Evolutionary conservation across 2,888 invertebrate genomes (phyloP).

Genomic region (Andrena hattorfiana): DNA sequence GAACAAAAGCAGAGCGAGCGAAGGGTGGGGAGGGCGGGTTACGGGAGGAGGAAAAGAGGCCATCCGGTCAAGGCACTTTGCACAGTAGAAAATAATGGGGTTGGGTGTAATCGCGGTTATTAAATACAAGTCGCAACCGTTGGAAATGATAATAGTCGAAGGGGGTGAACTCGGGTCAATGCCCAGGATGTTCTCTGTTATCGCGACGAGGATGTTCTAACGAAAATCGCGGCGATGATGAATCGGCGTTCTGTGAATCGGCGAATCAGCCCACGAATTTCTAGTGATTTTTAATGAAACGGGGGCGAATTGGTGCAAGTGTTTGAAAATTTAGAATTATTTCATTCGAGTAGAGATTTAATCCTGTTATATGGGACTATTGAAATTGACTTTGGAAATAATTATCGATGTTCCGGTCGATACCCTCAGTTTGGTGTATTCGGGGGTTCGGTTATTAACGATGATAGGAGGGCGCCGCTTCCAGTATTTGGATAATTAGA

Average conservation of each 20-base stretch:
- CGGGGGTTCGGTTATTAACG: not conserved
- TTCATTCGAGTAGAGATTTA: too few relatives aligned
- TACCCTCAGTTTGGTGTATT: not conserved
- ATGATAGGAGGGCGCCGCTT: not conserved
- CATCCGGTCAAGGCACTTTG: slow-evolving; percentile 53
- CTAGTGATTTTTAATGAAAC: too few relatives aligned
- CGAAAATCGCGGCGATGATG: too few relatives aligned
- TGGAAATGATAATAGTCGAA: slow-evolving; percentile 2
- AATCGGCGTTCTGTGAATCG: too few relatives aligned
- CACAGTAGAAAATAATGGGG: slow-evolving; percentile 48
- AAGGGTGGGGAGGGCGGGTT: not conserved
- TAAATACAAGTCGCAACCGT: slow-evolving; percentile 35
- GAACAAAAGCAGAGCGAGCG: not conserved
- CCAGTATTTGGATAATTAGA: slow-evolving; percentile 25
- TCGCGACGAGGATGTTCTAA: not conserved
- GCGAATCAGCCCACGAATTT: too few relatives aligned
- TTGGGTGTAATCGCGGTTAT: slow-evolving; percentile 50
- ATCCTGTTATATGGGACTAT: too few relatives aligned
- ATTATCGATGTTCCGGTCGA: not conserved
- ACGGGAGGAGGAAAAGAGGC: slow-evolving; percentile 37
- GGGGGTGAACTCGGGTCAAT: not conserved
- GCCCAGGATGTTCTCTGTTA: not conserved
- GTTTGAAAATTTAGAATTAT: too few relatives aligned
- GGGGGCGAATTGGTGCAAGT: too few relatives aligned
- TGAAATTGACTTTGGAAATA: not conserved